Evolutionary conservation across 2,888 invertebrate genomes (phyloP), one percentile per base, ranked within the genome.

Genomic region (Cephus spinipes): DNA sequence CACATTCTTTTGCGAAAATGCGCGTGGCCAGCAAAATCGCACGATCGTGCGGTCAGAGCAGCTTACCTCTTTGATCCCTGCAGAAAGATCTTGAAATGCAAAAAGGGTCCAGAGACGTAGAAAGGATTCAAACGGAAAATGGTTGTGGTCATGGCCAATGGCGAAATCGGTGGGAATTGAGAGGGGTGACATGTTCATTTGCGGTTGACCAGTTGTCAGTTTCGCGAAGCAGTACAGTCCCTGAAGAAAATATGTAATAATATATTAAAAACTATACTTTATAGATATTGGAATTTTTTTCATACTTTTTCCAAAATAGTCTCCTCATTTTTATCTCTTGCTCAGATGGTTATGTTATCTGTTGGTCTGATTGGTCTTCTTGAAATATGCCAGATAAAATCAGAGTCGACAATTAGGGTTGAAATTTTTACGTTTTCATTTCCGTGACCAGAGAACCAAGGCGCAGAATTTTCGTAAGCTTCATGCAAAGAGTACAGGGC

Each of bases 161-260:
- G 79, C 81, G 80, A 86, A 87, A 89, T 89, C 89, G 88, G 79
- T 87, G 87, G 84, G 86, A 89, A 89, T 89, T 82, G 88, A 86
- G 87, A 88, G 89, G 90, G 89, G 90, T 91, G 90, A 91, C 89
- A 87, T 90, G 90, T 91, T 91, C 90, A 91, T 91, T 91, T 91
- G 91, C 86, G 90, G 90, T 90, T 91, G 91, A 90, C 91, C 91
- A 87, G 88, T 87, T 84, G 87, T 84, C 85, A 84, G 80, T 71
- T 33, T 71, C 23, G 71, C 71, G 1, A 71, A 71, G 31, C 33
- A 33, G 71, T 71, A 71, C 71, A 71, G 71, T 71, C 71, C 71
- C 9, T 31, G 6, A 31, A 31, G 31, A 71, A 71, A 71, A 15
- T 55, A 15, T 15, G 2, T 23, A 55, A 55, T 23, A 55, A 23